phyloP scores from a whole-genome alignment of 2,888 invertebrate genomes.

The Tetramorium bicarinatum region DNA sequence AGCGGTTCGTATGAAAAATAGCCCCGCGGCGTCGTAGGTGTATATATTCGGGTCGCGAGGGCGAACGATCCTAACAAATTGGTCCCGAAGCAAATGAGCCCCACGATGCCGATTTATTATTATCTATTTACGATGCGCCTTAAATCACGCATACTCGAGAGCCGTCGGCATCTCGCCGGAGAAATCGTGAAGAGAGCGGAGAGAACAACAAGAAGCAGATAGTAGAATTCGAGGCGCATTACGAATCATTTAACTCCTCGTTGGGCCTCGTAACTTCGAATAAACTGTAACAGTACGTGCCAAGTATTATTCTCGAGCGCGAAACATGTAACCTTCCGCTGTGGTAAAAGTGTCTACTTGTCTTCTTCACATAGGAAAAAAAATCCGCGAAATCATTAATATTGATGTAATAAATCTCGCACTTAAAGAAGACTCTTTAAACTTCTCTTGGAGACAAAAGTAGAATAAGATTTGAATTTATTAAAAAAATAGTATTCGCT shows the following conservation, averaged over 20 bases:
- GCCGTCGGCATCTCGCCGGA: slow-evolving; percentile 65
- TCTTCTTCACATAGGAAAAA: background rate
- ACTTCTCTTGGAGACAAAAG: too few relatives aligned
- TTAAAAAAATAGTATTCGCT: too few relatives aligned
- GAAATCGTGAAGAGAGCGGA: slow-evolving; percentile 66
- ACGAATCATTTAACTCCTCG: slow-evolving; percentile 73
- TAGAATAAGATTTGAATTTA: too few relatives aligned
- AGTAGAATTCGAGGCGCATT: slow-evolving; percentile 63
- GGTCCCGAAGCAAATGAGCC: slow-evolving; percentile 79
- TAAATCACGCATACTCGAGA: slow-evolving; percentile 73
- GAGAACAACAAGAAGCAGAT: slow-evolving; percentile 64
- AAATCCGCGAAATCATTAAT: background rate
- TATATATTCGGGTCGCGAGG: slow-evolving; percentile 78
- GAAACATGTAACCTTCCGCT: background rate
- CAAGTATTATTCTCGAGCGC: slow-evolving; percentile 19
- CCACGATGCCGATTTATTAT: slow-evolving; percentile 78
- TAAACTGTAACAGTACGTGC: slow-evolving; percentile 46
- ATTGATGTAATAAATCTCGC: background rate
- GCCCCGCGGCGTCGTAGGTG: slow-evolving; percentile 70
- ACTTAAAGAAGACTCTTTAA: too few relatives aligned
- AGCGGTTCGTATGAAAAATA: slow-evolving; percentile 72
- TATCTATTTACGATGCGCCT: slow-evolving; percentile 79
- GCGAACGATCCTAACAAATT: slow-evolving; percentile 80
- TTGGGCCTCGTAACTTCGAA: slow-evolving; percentile 67
- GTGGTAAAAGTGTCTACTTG: background rate